phyloP scores from a whole-genome alignment of 2,797 vertebrate species.

The Phylloscopus collybita region DNA sequence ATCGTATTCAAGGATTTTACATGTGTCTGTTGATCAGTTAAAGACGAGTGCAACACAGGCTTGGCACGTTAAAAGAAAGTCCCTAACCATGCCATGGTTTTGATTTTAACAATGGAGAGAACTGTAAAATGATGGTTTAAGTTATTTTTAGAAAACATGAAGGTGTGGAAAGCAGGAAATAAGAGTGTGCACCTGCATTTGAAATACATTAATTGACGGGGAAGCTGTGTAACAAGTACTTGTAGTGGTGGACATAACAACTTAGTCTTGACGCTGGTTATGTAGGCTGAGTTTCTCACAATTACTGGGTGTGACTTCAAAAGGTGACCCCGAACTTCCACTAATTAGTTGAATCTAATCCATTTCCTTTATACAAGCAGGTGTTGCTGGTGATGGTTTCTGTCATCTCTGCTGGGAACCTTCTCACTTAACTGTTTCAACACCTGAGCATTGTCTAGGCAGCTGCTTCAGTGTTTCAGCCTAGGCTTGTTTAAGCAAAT shows the following conservation, averaged over 20 bases:
- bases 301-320: slow-evolving; percentile 4
- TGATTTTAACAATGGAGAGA: slow-evolving; percentile 11
- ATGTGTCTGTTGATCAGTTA: slow-evolving; percentile 19
- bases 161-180: neutral
- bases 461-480: neutral
- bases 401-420: neutral
- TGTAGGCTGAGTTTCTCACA: neutral
- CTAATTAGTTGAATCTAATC: neutral
- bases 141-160: slow-evolving; percentile 18
- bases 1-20: neutral
- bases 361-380: neutral
- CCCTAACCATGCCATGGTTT: neutral
- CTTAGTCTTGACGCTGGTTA: neutral
- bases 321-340: neutral
- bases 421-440: neutral
- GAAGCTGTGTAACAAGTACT: neutral
- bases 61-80: neutral
- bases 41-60: neutral
- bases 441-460: neutral
- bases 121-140: slow-evolving; percentile 19
- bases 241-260: neutral
- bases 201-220: neutral
- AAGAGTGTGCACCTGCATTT: neutral
- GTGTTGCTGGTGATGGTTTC: neutral
- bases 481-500: neutral